Percentiles rank a stretch among this genome's conserved stretches.
Evolutionary conservation across 2,113 vertebrate species (phyloP).

Genomic region (Galemys pyrenaicus): DNA sequence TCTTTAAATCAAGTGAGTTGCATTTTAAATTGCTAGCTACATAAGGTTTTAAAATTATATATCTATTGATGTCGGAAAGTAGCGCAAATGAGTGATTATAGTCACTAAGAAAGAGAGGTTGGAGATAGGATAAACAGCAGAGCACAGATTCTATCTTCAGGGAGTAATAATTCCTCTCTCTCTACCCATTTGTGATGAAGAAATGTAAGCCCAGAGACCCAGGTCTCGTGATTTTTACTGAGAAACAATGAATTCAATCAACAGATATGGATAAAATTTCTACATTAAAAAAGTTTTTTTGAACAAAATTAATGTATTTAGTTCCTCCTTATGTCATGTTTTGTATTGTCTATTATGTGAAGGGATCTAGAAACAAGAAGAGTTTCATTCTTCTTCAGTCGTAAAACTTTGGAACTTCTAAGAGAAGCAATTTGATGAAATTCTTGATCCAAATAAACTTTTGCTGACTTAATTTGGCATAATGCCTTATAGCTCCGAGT

Average conservation of each 20-base stretch:
- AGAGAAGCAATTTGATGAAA: neutral
- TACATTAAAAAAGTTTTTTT: neutral
- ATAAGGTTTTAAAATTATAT: neutral
- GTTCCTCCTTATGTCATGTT: neutral
- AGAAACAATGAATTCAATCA: neutral
- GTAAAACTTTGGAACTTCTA: constrained; percentile 26
- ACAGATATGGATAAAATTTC: neutral
- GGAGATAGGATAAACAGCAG: fast-evolving
- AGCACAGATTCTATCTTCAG: neutral
- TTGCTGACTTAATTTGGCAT: neutral
- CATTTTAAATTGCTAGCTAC: neutral
- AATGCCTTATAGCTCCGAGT: no score
- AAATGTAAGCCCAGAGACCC: neutral
- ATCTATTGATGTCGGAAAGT: neutral
- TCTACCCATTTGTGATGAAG: neutral
- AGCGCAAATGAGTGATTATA: neutral
- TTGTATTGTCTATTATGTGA: neutral
- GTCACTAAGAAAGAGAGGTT: neutral
- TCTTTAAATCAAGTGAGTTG: neutral
- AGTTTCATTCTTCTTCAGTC: neutral
- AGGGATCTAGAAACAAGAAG: neutral
- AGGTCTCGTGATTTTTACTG: neutral
- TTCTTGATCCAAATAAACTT: neutral
- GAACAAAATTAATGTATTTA: neutral
- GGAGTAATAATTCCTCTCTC: no score